These are phyloP conservation scores for Zeus faber DNA, from an alignment of 2,113 vertebrate species.

Conservation along the genomic window DNA sequence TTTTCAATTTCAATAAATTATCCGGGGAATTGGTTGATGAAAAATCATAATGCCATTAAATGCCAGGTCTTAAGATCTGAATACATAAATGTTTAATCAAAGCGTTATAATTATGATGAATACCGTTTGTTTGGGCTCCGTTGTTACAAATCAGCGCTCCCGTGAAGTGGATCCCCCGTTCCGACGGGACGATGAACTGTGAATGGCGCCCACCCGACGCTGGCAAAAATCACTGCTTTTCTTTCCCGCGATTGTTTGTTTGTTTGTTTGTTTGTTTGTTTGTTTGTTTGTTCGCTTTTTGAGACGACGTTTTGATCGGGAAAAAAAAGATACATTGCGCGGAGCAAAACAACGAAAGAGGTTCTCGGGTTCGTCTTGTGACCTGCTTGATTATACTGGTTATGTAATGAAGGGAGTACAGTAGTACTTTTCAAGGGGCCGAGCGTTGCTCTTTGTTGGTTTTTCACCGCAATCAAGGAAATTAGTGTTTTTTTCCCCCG, in stretches of 20 bases:
- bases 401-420: no score
- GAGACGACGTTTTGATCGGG: no score
- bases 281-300: no score
- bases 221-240: no score
- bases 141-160: neutral
- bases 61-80: conserved; percentile 23
- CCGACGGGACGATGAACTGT: conserved; percentile 2
- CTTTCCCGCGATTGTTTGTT: neutral
- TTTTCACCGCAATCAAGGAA: no score
- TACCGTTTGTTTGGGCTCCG: conserved; percentile 17
- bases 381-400: no score
- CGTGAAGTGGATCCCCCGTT: conserved; percentile 1
- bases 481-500: no score
- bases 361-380: no score
- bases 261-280: neutral
- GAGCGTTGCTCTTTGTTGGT: no score
- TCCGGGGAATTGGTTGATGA: conserved; percentile 27
- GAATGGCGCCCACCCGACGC: neutral
- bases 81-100: conserved; percentile 23
- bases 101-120: conserved; percentile 19
- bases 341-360: no score
- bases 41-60: conserved; percentile 34
- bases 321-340: no score
- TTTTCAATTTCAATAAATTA: conserved; percentile 38
- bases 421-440: no score